Conservation (phyloP, 2,888 invertebrate genomes). For the Orthosia cruda region DNA sequence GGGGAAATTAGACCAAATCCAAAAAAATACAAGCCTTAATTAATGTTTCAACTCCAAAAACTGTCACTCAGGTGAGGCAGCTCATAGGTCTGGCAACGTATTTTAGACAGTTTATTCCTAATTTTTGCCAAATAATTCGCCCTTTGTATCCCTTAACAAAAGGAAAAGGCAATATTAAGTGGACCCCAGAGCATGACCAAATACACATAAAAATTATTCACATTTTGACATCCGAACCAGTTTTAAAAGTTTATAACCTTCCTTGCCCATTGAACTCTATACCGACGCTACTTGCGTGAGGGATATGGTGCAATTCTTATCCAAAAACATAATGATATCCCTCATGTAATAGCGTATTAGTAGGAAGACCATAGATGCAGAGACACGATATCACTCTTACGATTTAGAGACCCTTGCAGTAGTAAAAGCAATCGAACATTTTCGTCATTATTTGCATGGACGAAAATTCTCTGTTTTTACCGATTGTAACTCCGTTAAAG, state of each 20-base stretch:
- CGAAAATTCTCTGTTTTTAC: no score
- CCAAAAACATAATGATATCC: background rate
- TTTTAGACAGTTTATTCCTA: constrained; percentile 3
- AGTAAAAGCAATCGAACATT: no score
- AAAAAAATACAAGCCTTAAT: constrained; percentile 1
- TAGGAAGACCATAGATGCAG: no score
- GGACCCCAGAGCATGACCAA: background rate
- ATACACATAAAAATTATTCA: background rate
- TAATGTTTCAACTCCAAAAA: background rate
- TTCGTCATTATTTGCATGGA: no score
- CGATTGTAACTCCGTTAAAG: no score
- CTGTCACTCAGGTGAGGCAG: background rate
- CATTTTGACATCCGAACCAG: no score
- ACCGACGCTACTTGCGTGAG: background rate
- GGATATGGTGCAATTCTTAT: constrained; percentile 5
- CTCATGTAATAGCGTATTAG: no score
- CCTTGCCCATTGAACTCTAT: background rate
- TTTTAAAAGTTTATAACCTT: background rate
- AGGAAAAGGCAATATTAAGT: background rate
- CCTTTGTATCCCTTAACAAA: constrained; percentile 3
- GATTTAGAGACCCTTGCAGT: no score
- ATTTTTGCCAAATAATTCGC: background rate
- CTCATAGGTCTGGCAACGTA: constrained; percentile 1
- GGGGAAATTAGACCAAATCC: background rate
- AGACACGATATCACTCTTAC: no score